phyloP scores from a whole-genome alignment of 2,113 vertebrate genomes.

The Myiagra hebetior region DNA sequence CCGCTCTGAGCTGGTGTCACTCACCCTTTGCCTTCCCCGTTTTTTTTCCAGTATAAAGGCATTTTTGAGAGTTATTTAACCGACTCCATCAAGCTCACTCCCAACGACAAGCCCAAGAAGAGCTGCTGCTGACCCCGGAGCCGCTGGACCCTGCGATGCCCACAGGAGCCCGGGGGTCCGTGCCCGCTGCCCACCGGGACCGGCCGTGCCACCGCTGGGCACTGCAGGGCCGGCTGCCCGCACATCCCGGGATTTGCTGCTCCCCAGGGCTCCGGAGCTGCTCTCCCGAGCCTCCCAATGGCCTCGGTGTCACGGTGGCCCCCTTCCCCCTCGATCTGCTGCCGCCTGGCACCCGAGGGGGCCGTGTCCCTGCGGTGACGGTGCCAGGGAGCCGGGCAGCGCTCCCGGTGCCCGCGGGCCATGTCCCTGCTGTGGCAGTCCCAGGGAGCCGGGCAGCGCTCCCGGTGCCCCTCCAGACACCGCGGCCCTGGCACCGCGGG shows the following conservation, averaged over 20 bases:
- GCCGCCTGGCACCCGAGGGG: background rate
- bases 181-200: background rate
- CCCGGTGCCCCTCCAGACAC: background rate
- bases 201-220: background rate
- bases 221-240: accelerated
- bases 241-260: background rate
- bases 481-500: accelerated
- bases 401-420: background rate
- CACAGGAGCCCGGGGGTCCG: accelerated
- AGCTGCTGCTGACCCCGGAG: slow-evolving; percentile 64
- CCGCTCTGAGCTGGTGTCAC: accelerated
- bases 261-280: background rate
- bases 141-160: background rate
- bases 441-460: background rate
- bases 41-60: slow-evolving; percentile 65
- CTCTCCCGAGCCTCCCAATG: background rate
- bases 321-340: accelerated
- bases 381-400: background rate
- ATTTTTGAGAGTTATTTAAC: slow-evolving; percentile 70
- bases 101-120: slow-evolving; percentile 41
- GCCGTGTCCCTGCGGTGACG: background rate
- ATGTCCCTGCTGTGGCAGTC: background rate
- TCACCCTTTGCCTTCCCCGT: background rate
- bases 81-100: slow-evolving; percentile 77
- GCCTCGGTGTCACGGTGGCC: accelerated